Conservation (phyloP, 2,888 invertebrate species). For the Latheticus oryzae region DNA sequence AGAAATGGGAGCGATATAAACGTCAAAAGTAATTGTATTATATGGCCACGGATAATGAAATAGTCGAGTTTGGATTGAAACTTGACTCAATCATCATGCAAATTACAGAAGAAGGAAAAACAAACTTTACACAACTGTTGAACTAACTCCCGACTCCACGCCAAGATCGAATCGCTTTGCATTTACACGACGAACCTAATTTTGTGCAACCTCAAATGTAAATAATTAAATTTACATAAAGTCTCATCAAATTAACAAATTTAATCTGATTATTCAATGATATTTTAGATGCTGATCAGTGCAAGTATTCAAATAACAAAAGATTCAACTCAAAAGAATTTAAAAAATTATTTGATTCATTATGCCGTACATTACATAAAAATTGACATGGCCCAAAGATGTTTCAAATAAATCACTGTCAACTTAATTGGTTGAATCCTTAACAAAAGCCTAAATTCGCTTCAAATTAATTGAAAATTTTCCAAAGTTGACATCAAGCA, state of each 20-base stretch:
- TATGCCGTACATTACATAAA: conserved; percentile 16
- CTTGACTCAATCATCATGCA: too few relatives aligned
- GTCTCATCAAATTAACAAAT: background rate
- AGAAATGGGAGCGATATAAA: conserved; percentile 3
- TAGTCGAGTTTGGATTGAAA: too few relatives aligned
- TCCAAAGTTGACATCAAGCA: conserved; percentile 20
- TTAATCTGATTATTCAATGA: conserved; percentile 13
- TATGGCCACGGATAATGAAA: background rate
- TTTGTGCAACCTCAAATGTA: background rate
- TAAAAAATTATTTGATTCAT: conserved; percentile 11
- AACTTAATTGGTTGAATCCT: conserved; percentile 29
- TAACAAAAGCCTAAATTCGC: conserved; percentile 32
- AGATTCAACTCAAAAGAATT: background rate
- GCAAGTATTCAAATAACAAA: too few relatives aligned
- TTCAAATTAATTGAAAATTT: conserved; percentile 27
- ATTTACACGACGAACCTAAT: too few relatives aligned
- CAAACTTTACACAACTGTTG: too few relatives aligned
- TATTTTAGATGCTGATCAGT: too few relatives aligned
- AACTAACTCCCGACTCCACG: too few relatives aligned
- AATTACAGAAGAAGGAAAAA: background rate
- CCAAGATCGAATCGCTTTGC: too few relatives aligned
- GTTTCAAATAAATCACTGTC: conserved; percentile 31
- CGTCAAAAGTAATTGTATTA: conserved; percentile 19
- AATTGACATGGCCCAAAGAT: conserved; percentile 16
- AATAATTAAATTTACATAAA: conserved; percentile 10